These are phyloP conservation scores for Tretioscincus oriximinensis DNA, from an alignment of 2,113 vertebrate genomes.

Conservation along the genomic window DNA sequence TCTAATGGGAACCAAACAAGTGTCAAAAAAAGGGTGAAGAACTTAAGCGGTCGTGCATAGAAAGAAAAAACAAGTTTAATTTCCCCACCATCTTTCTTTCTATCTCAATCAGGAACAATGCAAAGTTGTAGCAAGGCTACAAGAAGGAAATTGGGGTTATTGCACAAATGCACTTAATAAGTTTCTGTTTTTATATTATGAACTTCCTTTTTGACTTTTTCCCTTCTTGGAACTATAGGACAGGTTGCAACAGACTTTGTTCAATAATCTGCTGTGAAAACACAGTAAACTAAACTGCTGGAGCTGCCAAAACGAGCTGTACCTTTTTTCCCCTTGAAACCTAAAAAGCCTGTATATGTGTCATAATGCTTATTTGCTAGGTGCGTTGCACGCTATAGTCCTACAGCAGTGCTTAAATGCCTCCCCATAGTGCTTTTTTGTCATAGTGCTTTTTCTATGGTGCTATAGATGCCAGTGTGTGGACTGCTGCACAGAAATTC, in stretches of 20 bases:
- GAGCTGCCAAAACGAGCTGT: neutral
- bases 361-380: neutral
- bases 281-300: neutral
- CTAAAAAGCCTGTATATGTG: neutral
- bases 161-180: neutral
- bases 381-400: too few relatives aligned
- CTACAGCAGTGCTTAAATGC: too few relatives aligned
- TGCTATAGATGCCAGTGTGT: too few relatives aligned
- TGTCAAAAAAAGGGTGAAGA: neutral
- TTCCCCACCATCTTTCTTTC: constrained; percentile 21
- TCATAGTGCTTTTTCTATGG: too few relatives aligned
- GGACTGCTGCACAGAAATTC: too few relatives aligned
- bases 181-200: neutral
- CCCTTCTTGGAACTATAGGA: neutral
- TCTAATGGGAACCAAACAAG: constrained; percentile 5
- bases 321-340: neutral
- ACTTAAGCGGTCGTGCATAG: neutral
- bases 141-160: neutral
- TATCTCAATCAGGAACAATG: neutral
- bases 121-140: neutral
- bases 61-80: constrained; percentile 26
- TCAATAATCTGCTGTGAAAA: neutral
- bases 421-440: too few relatives aligned
- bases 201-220: neutral
- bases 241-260: neutral